phyloP scores from a whole-genome alignment of 2,888 invertebrate genomes.

The Xylota segnis region DNA sequence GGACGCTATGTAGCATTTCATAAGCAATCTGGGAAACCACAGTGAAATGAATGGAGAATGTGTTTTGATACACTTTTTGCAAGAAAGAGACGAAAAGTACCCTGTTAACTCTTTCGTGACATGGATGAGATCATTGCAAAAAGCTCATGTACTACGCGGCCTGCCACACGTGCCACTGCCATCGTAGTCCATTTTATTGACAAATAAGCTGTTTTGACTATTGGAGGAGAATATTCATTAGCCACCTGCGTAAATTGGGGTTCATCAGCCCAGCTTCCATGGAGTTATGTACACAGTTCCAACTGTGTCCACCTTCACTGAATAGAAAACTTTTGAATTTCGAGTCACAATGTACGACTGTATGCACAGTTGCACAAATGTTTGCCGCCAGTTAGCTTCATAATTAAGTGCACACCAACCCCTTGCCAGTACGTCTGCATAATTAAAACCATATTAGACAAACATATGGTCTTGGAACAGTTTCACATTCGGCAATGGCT shows the following conservation, averaged over 20 bases:
- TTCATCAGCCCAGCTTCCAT: neutral
- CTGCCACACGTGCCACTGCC: neutral
- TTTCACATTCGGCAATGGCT: neutral
- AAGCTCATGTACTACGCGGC: too few relatives aligned
- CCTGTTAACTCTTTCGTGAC: too few relatives aligned
- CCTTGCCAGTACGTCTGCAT: constrained; percentile 1
- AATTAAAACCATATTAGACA: constrained; percentile 37
- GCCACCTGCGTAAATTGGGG: constrained; percentile 30
- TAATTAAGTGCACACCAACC: constrained; percentile 1
- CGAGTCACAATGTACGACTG: neutral
- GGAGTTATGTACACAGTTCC: neutral
- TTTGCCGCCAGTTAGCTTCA: neutral
- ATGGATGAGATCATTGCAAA: too few relatives aligned
- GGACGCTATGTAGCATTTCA: too few relatives aligned
- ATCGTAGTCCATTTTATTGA: neutral
- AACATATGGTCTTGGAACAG: constrained; percentile 19
- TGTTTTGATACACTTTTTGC: too few relatives aligned
- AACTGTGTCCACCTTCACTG: neutral
- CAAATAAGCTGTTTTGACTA: neutral
- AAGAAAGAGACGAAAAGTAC: too few relatives aligned
- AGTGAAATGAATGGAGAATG: too few relatives aligned
- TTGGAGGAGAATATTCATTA: neutral
- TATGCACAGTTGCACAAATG: constrained; percentile 26
- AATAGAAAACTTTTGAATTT: neutral
- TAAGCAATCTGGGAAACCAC: too few relatives aligned